Conservation (phyloP, 1,140 invertebrate species). For the Mesaphorura yosii region DNA sequence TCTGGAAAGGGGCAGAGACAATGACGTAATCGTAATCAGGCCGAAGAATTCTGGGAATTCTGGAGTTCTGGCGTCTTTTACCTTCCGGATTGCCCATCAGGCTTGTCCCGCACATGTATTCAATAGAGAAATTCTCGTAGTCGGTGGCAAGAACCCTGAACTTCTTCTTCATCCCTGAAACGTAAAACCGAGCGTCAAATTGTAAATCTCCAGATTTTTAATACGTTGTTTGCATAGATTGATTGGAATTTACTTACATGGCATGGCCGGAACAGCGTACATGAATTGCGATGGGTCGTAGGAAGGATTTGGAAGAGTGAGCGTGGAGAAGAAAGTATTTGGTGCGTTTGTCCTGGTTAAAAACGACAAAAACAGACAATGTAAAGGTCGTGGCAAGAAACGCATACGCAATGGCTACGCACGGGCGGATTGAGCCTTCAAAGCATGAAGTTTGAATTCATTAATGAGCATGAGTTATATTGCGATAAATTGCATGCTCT, state of each 20-base stretch:
- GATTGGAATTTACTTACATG: constrained; percentile 22
- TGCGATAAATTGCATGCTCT: no score
- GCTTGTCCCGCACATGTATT: constrained; percentile 29
- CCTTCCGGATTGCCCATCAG: constrained; percentile 29
- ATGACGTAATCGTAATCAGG: not conserved
- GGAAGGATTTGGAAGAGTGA: constrained; percentile 22
- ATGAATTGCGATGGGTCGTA: constrained; percentile 29
- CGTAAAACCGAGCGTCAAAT: no score
- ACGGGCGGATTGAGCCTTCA: no score
- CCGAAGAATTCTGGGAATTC: not conserved
- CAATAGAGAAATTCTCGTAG: constrained; percentile 31
- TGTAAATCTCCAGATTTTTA: not conserved
- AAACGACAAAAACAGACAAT: not conserved
- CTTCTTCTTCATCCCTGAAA: constrained; percentile 30
- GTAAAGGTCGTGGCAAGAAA: no score
- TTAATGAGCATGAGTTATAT: no score
- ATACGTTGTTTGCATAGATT: no score
- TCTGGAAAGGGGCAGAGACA: constrained; percentile 20
- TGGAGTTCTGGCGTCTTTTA: not conserved
- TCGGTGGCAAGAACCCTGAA: constrained; percentile 30
- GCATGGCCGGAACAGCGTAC: constrained; percentile 30
- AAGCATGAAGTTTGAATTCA: no score
- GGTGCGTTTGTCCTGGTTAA: constrained; percentile 28
- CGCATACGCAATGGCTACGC: no score
- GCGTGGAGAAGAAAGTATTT: constrained; percentile 30